Conservation (phyloP, 2,888 invertebrate species). For the Chrysotoxum bicinctum region DNA sequence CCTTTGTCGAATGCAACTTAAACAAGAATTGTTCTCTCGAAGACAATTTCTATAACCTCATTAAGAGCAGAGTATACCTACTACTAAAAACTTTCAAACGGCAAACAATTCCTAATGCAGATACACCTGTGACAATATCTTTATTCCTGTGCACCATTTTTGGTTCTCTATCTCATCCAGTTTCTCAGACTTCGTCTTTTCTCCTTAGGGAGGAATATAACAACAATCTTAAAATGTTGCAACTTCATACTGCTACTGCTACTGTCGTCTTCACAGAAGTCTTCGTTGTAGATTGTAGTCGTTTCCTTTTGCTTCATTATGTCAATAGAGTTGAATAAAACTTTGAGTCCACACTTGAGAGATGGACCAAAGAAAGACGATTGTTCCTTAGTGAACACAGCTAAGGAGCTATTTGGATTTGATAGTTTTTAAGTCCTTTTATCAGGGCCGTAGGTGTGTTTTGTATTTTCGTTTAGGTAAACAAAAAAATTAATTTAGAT, state of each 20-base stretch:
- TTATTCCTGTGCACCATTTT: slow-evolving; percentile 18
- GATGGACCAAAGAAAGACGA: slow-evolving; percentile 30
- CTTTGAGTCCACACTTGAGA: slow-evolving; percentile 57
- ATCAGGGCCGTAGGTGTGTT: slow-evolving; percentile 3
- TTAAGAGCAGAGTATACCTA: slow-evolving; percentile 29
- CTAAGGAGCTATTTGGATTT: slow-evolving; percentile 54
- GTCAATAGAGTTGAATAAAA: slow-evolving; percentile 65
- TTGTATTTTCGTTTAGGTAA: background rate
- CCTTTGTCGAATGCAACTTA: slow-evolving; percentile 9
- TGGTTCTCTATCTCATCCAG: slow-evolving; percentile 21
- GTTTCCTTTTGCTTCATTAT: slow-evolving; percentile 55
- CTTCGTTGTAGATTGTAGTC: slow-evolving; percentile 13
- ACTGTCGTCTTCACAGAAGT: slow-evolving; percentile 3
- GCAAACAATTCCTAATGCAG: slow-evolving; percentile 51
- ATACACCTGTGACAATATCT: slow-evolving; percentile 57
- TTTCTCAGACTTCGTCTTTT: slow-evolving; percentile 7
- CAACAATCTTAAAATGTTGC: slow-evolving; percentile 39
- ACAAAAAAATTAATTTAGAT: background rate
- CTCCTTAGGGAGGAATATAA: slow-evolving; percentile 45
- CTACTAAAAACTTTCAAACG: slow-evolving; percentile 32
- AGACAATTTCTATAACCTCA: slow-evolving; percentile 41
- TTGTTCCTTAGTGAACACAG: slow-evolving; percentile 35
- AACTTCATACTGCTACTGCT: slow-evolving; percentile 24
- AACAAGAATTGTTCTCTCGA: slow-evolving; percentile 25
- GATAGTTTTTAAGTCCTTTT: slow-evolving; percentile 39